Conservation (phyloP, 2,888 invertebrate genomes). For the Apocheima hispidaria region DNA sequence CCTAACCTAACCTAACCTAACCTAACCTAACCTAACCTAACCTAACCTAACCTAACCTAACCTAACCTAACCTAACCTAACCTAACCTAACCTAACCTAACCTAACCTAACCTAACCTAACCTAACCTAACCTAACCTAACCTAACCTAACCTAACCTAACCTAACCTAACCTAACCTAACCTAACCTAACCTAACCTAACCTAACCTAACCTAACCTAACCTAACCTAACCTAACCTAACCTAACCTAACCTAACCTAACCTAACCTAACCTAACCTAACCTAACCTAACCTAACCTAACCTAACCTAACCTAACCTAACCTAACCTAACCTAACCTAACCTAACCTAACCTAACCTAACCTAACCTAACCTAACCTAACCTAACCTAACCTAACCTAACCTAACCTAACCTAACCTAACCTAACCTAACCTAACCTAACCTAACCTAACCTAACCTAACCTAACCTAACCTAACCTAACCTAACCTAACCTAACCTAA, state of each 20-base stretch:
- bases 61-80: constrained; percentile 6
- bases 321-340: constrained; percentile 6
- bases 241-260: constrained; percentile 6
- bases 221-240: constrained; percentile 6
- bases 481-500: constrained; percentile 6
- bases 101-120: constrained; percentile 6
- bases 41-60: constrained; percentile 6
- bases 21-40: constrained; percentile 6
- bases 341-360: constrained; percentile 6
- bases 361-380: constrained; percentile 6
- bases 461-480: constrained; percentile 6
- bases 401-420: constrained; percentile 6
- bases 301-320: constrained; percentile 6
- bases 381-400: constrained; percentile 6
- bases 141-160: constrained; percentile 6
- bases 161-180: constrained; percentile 6
- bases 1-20: constrained; percentile 6
- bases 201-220: constrained; percentile 6
- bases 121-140: constrained; percentile 6
- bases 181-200: constrained; percentile 6
- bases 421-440: constrained; percentile 6
- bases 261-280: constrained; percentile 6
- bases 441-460: constrained; percentile 6
- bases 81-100: constrained; percentile 6
- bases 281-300: constrained; percentile 6